Evolutionary conservation across 2,113 vertebrate species (phyloP).

Genomic region (Seriola rivoliana): DNA sequence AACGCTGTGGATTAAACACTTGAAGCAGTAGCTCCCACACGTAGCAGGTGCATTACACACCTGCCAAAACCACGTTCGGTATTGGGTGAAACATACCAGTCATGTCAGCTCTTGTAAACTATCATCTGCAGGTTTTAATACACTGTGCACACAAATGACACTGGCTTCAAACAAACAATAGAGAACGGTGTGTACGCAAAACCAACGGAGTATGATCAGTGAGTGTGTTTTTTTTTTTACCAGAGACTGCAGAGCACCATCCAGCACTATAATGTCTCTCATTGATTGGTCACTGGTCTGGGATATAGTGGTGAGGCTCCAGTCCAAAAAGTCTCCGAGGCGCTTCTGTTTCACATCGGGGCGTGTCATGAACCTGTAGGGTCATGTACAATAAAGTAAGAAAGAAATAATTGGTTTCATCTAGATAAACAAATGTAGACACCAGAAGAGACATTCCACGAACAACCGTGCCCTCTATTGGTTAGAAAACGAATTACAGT

Average conservation of each 20-base stretch:
- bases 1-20: slow-evolving; percentile 48
- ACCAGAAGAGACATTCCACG: not conserved
- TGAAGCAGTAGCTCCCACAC: slow-evolving; percentile 36
- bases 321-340: slow-evolving; percentile 93
- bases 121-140: slow-evolving; percentile 33
- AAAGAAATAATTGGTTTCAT: not conserved
- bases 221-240: slow-evolving; percentile 78
- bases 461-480: slow-evolving; percentile 70
- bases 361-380: slow-evolving; percentile 92
- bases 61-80: slow-evolving; percentile 63
- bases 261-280: slow-evolving; percentile 86
- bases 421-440: not conserved
- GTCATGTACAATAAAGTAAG: slow-evolving; percentile 32
- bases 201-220: not conserved
- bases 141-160: slow-evolving; percentile 21
- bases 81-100: slow-evolving; percentile 67
- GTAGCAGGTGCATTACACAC: slow-evolving; percentile 76
- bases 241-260: slow-evolving; percentile 93
- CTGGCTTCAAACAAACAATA: slow-evolving; percentile 16
- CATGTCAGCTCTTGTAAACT: slow-evolving; percentile 73
- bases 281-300: slow-evolving; percentile 86
- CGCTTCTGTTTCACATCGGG: slow-evolving; percentile 92
- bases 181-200: not conserved
- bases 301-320: slow-evolving; percentile 89
- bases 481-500: slow-evolving; percentile 7